Percentiles rank a stretch among this genome's conserved stretches.
These are phyloP conservation scores for Molorchus minor DNA, from an alignment of 2,888 invertebrate genomes.

Conservation along the genomic window DNA sequence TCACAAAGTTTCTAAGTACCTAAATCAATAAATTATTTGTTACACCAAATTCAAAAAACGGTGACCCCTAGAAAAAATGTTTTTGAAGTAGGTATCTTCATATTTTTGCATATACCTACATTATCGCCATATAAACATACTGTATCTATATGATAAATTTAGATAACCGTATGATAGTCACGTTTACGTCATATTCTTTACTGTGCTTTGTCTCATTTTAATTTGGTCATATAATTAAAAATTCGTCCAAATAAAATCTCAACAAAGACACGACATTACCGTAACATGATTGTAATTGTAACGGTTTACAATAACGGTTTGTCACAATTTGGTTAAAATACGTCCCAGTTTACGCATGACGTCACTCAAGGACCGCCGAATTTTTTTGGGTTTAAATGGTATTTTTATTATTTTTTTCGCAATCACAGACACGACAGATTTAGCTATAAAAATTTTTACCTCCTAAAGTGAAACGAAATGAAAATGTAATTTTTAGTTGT, in stretches of 20 bases:
- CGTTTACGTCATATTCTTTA: too few relatives aligned
- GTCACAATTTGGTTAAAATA: constrained; percentile 1
- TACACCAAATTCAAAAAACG: too few relatives aligned
- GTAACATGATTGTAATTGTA: neutral
- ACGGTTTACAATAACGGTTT: neutral
- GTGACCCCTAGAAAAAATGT: too few relatives aligned
- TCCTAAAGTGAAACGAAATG: neutral
- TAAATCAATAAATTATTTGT: too few relatives aligned
- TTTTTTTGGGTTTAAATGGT: neutral
- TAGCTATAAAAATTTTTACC: neutral
- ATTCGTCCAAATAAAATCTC: neutral
- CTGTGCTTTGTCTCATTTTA: too few relatives aligned
- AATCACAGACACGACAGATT: neutral
- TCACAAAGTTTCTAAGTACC: too few relatives aligned
- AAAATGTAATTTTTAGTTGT: neutral
- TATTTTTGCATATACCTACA: too few relatives aligned
- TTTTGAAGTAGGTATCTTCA: too few relatives aligned
- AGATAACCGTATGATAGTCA: too few relatives aligned
- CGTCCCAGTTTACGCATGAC: neutral
- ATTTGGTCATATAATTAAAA: constrained; percentile 3
- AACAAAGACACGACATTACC: neutral
- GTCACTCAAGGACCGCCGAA: neutral
- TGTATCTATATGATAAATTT: too few relatives aligned
- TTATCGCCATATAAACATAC: too few relatives aligned
- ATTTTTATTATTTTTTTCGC: neutral